Evolutionary conservation across 2,797 vertebrate species (phyloP).

Genomic region (Euphonia xanthogaster): DNA sequence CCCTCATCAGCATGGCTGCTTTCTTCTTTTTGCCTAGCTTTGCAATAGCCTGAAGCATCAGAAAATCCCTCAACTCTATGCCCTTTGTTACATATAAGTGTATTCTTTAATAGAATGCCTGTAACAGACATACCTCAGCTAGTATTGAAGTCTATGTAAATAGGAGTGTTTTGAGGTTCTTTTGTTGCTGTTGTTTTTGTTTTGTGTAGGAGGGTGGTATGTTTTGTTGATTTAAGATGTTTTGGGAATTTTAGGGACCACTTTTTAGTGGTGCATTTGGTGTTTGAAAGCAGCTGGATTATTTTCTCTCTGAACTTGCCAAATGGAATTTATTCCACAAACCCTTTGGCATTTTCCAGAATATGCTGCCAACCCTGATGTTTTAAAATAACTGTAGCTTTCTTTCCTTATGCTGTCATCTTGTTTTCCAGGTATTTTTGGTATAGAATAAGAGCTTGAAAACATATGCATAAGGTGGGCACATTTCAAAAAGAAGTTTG

Average conservation of each 20-base stretch:
- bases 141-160: background rate
- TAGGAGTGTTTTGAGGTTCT: constrained; percentile 17
- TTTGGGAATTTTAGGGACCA: background rate
- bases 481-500: background rate
- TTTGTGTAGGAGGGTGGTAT: constrained; percentile 26
- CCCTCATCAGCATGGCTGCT: background rate
- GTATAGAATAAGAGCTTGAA: constrained; percentile 6
- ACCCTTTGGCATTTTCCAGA: constrained; percentile 19
- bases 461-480: background rate
- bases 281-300: constrained; percentile 24
- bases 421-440: constrained; percentile 3
- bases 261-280: background rate
- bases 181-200: constrained; percentile 4
- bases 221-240: constrained; percentile 13
- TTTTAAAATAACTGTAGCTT: background rate
- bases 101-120: constrained; percentile 2
- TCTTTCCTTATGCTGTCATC: background rate
- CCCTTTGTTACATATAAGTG: background rate
- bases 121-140: background rate
- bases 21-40: constrained; percentile 22
- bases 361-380: background rate
- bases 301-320: constrained; percentile 41
- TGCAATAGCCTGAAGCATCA: constrained; percentile 6
- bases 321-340: constrained; percentile 39
- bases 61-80: background rate